These are phyloP conservation scores for Lophius americanus DNA, from an alignment of 2,797 vertebrate genomes.

Conservation along the genomic window DNA sequence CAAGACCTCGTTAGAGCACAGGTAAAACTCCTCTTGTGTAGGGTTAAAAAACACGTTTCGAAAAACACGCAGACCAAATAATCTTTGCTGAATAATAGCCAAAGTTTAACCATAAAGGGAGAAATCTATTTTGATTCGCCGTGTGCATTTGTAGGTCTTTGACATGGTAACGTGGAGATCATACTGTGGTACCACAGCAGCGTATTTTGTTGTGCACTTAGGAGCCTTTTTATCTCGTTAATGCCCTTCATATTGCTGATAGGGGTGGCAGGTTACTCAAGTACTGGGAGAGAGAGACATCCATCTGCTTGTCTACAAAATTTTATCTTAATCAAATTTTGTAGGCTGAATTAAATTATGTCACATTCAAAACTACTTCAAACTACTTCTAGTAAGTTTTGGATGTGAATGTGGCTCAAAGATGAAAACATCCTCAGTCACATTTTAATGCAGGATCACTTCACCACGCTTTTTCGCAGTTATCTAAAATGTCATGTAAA, in stretches of 20 bases:
- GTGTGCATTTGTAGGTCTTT: conserved; percentile 26
- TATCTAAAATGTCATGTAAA: conserved; percentile 28
- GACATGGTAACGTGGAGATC: conserved; percentile 27
- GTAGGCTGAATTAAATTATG: conserved; percentile 30
- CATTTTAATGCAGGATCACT: not conserved
- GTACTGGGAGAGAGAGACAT: conserved; percentile 34
- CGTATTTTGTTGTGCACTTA: conserved; percentile 49
- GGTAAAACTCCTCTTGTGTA: conserved; percentile 45
- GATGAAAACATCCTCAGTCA: conserved; percentile 4
- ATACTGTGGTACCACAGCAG: conserved; percentile 40
- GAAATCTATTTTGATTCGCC: conserved; percentile 21
- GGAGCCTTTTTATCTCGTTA: conserved; percentile 57
- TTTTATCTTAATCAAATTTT: conserved; percentile 35
- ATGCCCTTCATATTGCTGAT: conserved; percentile 52
- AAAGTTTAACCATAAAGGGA: conserved; percentile 11
- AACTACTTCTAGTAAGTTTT: conserved; percentile 11
- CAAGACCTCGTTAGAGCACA: conserved; percentile 37
- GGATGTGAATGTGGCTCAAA: conserved; percentile 4
- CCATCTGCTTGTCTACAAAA: conserved; percentile 11
- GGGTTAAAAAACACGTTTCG: conserved; percentile 28
- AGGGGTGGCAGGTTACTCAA: conserved; percentile 38
- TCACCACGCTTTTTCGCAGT: conserved; percentile 1
- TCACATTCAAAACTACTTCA: conserved; percentile 35
- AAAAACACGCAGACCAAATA: conserved; percentile 8
- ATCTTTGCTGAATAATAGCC: conserved; percentile 33